Conservation (phyloP, 1,140 invertebrate genomes). For the Magallana angulata region DNA sequence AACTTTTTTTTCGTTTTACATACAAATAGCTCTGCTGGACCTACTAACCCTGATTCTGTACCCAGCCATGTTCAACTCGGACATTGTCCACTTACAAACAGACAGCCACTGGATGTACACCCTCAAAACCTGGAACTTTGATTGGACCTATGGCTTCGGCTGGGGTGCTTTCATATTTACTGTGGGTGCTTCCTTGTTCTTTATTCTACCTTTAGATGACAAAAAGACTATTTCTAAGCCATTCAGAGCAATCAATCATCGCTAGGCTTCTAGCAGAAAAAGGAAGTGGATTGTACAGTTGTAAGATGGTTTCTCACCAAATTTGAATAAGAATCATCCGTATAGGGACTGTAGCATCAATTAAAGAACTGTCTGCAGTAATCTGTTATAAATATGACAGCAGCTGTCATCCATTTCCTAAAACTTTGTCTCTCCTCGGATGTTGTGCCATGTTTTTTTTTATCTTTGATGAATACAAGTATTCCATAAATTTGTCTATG, state of each 20-base stretch:
- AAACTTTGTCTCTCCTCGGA: no score
- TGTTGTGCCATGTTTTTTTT: no score
- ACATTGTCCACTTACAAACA: conserved; percentile 48
- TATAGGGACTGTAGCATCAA: no score
- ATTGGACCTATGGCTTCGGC: conserved; percentile 66
- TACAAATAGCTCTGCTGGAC: conserved; percentile 58
- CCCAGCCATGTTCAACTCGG: conserved; percentile 62
- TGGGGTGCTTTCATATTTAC: conserved; percentile 67
- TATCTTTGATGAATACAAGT: no score
- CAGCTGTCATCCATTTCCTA: no score
- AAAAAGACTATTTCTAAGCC: conserved; percentile 41
- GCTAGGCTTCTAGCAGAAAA: no score
- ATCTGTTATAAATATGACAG: no score
- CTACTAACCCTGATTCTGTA: conserved; percentile 60
- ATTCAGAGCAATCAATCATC: conserved; percentile 1
- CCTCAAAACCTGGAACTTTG: conserved; percentile 64
- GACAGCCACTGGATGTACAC: conserved; percentile 47
- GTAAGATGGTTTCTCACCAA: no score
- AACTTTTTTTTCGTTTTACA: not conserved
- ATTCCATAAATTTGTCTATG: no score
- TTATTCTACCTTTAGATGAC: conserved; percentile 55
- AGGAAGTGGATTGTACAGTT: no score
- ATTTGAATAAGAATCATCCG: no score
- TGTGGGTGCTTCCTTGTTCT: conserved; percentile 55
- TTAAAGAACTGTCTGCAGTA: no score